Conservation (phyloP, 2,113 vertebrate genomes). For the Psophia crepitans region DNA sequence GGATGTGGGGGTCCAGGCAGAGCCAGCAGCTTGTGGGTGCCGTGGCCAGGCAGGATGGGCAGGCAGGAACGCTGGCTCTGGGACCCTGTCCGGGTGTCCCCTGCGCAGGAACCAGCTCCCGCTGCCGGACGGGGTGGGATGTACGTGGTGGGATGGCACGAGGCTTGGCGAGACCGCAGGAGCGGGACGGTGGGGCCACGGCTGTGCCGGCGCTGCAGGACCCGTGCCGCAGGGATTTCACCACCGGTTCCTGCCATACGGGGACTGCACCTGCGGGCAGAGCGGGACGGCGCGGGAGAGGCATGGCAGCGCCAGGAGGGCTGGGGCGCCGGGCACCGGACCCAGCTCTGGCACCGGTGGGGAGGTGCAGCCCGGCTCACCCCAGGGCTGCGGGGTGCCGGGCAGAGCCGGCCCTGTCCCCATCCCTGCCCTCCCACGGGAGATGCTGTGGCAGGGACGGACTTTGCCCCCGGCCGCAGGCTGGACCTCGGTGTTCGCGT, state of each 20-base stretch:
- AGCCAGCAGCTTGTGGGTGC: not conserved
- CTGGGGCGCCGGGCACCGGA: not conserved
- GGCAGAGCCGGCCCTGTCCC: not conserved
- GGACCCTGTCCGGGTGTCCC: accelerated
- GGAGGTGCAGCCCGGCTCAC: not conserved
- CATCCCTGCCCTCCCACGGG: not conserved
- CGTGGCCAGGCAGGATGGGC: not conserved
- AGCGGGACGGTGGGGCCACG: not conserved
- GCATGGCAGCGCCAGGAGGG: not conserved
- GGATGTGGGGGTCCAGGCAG: not conserved
- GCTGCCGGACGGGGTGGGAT: not conserved
- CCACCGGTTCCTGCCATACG: conserved; percentile 69
- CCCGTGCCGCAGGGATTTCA: conserved; percentile 23
- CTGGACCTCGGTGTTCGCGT: not conserved
- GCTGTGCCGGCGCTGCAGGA: not conserved
- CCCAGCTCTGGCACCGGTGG: accelerated
- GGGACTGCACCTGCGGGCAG: conserved; percentile 71
- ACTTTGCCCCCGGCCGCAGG: not conserved
- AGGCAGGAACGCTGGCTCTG: not conserved
- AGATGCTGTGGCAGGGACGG: not conserved
- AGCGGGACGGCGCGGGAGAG: not conserved
- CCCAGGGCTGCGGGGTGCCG: accelerated
- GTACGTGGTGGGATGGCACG: not conserved
- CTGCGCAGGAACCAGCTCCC: not conserved
- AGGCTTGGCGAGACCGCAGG: not conserved